Evolutionary conservation across 2,888 invertebrate species (phyloP).

Genomic region (Agrilus biguttatus): DNA sequence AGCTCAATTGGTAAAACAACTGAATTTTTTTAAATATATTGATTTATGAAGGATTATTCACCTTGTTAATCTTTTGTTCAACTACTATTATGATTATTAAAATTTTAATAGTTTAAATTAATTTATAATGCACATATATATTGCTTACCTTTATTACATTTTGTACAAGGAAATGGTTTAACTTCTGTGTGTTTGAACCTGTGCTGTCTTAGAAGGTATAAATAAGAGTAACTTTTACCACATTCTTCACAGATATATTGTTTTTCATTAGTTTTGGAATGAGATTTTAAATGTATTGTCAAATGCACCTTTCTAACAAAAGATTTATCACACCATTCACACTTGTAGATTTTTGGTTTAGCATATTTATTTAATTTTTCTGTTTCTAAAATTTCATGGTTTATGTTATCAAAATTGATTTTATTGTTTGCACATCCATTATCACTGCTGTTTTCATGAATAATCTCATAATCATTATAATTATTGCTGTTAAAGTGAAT

Average conservation of each 20-base stretch:
- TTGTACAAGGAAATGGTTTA: conserved; percentile 24
- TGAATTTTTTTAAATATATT: too few species aligned
- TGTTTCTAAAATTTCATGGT: background rate
- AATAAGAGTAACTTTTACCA: conserved; percentile 18
- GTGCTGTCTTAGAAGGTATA: conserved; percentile 22
- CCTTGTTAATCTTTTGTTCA: too few species aligned
- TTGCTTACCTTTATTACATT: conserved; percentile 20
- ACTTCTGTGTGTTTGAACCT: conserved; percentile 21
- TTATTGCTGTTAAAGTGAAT: too few species aligned
- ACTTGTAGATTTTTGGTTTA: conserved; percentile 7
- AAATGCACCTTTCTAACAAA: conserved; percentile 10
- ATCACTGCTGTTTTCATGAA: too few species aligned
- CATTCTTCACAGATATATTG: conserved; percentile 14
- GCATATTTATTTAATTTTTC: background rate
- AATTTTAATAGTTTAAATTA: too few species aligned
- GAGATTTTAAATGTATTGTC: conserved; percentile 10
- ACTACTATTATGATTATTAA: too few species aligned
- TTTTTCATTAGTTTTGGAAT: conserved; percentile 10
- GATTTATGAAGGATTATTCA: too few species aligned
- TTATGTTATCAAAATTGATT: background rate
- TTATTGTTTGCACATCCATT: too few species aligned
- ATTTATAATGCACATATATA: too few species aligned
- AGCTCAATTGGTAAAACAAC: too few species aligned
- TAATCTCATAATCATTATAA: too few species aligned
- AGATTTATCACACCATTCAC: conserved; percentile 12